Evolutionary conservation across 2,888 invertebrate genomes (phyloP), one percentile per base, ranked within the genome.

Genomic region (Gisinianus flammeolus): DNA sequence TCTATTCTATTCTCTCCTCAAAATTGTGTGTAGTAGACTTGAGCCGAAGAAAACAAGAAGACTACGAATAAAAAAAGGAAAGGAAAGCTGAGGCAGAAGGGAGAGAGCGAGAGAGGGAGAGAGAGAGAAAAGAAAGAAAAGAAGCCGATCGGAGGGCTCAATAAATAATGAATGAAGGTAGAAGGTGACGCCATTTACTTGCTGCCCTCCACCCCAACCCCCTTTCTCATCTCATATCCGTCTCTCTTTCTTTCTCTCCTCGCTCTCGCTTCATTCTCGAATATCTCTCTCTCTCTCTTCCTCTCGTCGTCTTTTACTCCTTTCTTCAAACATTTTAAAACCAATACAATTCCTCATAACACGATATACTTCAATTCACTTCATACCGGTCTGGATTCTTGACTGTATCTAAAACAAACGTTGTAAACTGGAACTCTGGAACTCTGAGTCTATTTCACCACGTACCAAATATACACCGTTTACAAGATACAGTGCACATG

Each of bases 81-180:
- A 31, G 35, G 44, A 44, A 26, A 24, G 35, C 4, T 5, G 5
- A 19, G n/a, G 67, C 28, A 31, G 67, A 31, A 31, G 22, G 8
- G 31, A 30, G 56, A 54, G 54, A 54, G 72, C 26, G 72, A 72
- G 31, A 72, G 24, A 33, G 68, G n/a, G 31, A 72, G 72, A 28
- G 52, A 52, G 33, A 72, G 58, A 72, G 28, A 30, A 16, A 54
- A 30, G 26, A 24, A 56, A 44, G 54, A 30, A 71, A 44, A 28
- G 67, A n/a, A 33, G 22, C 54, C 28, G 31, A 72, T 56, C 22
- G 1, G n/a, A 16, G 54, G 54, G n/a, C 4, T 35, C 73, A 64
- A 74, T 62, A 64, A 74, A 74, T 74, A 74, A 74, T 74, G 73
- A 74, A 74, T 74, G 44, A 74, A 64, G 72, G 35, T 62, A 16